phyloP scores from a whole-genome alignment of 1,140 invertebrate genomes.

The Littorina saxatilis region DNA sequence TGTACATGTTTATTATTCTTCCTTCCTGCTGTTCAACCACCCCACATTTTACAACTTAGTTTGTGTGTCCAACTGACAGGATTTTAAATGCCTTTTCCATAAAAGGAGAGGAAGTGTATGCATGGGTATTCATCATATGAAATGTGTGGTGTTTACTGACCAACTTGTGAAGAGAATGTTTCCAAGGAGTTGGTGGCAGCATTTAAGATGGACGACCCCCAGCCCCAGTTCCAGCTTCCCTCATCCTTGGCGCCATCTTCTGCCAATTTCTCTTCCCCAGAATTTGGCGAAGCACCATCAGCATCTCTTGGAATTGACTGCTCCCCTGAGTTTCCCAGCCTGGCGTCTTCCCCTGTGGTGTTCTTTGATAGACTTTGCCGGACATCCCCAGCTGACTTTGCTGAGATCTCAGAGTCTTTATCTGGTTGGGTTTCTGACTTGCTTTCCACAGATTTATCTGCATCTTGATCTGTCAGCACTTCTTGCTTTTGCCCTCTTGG shows the following conservation, averaged over 20 bases:
- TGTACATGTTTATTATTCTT: too few species aligned
- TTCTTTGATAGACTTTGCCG: neutral
- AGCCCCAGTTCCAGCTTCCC: slow-evolving; percentile 81
- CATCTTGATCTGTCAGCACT: too few species aligned
- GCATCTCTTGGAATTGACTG: neutral
- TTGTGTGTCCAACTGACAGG: too few species aligned
- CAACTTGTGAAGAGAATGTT: slow-evolving; percentile 86
- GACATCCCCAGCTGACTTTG: slow-evolving; percentile 4
- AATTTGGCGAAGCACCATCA: neutral
- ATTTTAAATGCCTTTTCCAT: too few species aligned
- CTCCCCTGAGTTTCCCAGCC: neutral
- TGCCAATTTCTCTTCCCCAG: neutral
- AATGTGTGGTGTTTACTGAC: too few species aligned
- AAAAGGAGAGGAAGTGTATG: too few species aligned
- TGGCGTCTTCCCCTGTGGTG: neutral
- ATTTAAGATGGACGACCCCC: slow-evolving; percentile 84
- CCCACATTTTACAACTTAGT: too few species aligned
- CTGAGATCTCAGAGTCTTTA: neutral
- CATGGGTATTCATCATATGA: too few species aligned
- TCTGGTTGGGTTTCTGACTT: neutral
- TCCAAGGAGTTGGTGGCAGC: slow-evolving; percentile 85
- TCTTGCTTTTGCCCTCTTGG: neutral
- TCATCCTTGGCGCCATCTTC: slow-evolving; percentile 31
- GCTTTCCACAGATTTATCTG: too few species aligned
- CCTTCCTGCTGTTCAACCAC: too few species aligned